phyloP scores from a whole-genome alignment of 1,140 invertebrate species.

The Delia radicum region DNA sequence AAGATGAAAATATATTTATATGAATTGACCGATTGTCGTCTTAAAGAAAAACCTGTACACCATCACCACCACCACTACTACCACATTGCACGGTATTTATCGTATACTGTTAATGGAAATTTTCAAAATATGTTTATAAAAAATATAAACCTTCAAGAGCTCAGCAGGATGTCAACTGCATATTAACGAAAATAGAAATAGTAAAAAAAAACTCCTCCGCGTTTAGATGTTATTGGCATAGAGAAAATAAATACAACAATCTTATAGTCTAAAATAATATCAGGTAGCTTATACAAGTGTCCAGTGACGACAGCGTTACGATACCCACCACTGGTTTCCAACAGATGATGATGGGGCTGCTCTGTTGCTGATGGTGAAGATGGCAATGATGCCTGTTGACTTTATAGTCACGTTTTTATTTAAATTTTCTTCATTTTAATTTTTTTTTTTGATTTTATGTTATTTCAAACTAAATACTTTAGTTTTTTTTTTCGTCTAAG shows the following conservation, averaged over 20 bases:
- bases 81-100: too few relatives aligned
- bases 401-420: constrained; percentile 23
- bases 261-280: constrained; percentile 31
- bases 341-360: constrained; percentile 10
- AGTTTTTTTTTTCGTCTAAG: neutral
- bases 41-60: neutral
- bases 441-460: neutral
- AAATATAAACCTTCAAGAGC: neutral
- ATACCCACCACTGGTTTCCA: constrained; percentile 16
- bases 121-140: neutral
- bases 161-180: constrained; percentile 17
- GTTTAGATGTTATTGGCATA: neutral
- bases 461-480: constrained; percentile 14
- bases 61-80: too few relatives aligned
- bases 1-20: constrained; percentile 55
- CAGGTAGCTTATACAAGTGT: constrained; percentile 51
- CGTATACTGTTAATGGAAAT: neutral
- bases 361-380: neutral
- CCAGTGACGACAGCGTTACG: constrained; percentile 38
- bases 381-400: neutral
- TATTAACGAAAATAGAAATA: constrained; percentile 3
- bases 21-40: constrained; percentile 44
- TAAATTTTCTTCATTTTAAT: neutral
- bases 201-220: neutral
- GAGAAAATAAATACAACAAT: neutral